Conservation (phyloP, 2,113 vertebrate species). For the Suricata suricatta region DNA sequence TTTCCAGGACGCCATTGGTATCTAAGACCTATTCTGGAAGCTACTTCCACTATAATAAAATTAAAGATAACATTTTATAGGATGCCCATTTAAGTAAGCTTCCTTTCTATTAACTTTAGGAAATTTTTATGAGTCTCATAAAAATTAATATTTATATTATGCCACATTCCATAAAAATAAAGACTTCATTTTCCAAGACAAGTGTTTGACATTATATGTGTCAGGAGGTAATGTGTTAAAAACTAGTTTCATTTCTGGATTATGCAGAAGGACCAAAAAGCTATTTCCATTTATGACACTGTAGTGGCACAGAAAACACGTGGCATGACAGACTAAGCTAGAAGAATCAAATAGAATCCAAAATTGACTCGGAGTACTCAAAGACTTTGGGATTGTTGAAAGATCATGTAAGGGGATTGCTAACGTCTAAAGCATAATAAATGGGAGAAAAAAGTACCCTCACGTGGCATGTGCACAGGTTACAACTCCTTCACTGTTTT, state of each 20-base stretch:
- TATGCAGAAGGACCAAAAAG: slow-evolving; percentile 30
- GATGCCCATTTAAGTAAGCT: background rate
- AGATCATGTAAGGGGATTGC: slow-evolving; percentile 14
- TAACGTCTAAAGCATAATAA: background rate
- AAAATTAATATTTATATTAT: slow-evolving; percentile 42
- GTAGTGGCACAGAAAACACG: slow-evolving; percentile 25
- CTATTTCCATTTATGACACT: slow-evolving; percentile 42
- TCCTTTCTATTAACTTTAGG: slow-evolving; percentile 32
- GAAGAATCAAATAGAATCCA: slow-evolving; percentile 43
- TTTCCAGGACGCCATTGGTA: background rate
- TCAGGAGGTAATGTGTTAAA: slow-evolving; percentile 48
- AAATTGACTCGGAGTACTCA: slow-evolving; percentile 32
- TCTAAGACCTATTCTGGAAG: slow-evolving; percentile 5
- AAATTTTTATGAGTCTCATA: slow-evolving; percentile 41
- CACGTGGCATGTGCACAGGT: background rate
- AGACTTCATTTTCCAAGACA: slow-evolving; percentile 43
- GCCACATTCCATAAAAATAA: slow-evolving; percentile 47
- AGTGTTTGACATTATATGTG: slow-evolving; percentile 25
- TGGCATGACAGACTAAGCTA: slow-evolving; percentile 11
- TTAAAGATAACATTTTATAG: slow-evolving; percentile 22
- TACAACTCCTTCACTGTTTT: background rate
- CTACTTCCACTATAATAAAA: background rate
- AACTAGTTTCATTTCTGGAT: slow-evolving; percentile 50
- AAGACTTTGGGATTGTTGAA: background rate
- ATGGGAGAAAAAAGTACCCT: background rate